These are phyloP conservation scores for Nyleta sp. DNA, from an alignment of 2,888 invertebrate species.

Conservation along the genomic window DNA sequence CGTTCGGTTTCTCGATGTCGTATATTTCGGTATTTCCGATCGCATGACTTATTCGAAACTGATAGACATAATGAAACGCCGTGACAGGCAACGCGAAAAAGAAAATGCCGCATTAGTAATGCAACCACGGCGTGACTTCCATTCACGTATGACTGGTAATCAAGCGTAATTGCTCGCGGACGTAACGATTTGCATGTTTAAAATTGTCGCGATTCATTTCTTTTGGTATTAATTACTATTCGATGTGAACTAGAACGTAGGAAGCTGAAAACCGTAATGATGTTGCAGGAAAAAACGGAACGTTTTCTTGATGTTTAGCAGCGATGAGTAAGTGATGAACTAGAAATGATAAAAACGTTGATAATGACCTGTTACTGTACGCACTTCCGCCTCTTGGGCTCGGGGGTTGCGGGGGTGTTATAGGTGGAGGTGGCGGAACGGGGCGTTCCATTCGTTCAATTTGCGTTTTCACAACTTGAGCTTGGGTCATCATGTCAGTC, in stretches of 20 bases:
- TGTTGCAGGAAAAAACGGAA: constrained; percentile 2
- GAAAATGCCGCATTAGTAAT: constrained; percentile 25
- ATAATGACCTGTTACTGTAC: constrained; percentile 81
- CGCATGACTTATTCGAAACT: no score
- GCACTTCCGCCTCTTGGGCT: constrained; percentile 82
- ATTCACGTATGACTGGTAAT: no score
- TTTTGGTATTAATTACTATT: constrained; percentile 32
- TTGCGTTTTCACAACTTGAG: constrained; percentile 83
- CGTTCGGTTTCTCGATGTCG: no score
- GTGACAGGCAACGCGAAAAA: no score
- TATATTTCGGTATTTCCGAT: no score
- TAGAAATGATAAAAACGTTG: background rate
- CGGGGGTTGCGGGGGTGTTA: constrained; percentile 82
- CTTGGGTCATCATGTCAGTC: constrained; percentile 82
- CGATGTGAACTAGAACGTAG: constrained; percentile 12
- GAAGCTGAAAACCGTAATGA: constrained; percentile 43
- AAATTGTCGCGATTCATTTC: constrained; percentile 34
- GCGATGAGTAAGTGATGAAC: no score
- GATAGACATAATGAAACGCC: no score
- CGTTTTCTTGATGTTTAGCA: background rate
- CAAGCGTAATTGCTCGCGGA: constrained; percentile 27
- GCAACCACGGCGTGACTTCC: background rate
- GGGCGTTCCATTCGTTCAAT: constrained; percentile 86
- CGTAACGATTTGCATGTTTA: constrained; percentile 28
- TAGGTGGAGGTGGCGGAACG: constrained; percentile 85